These are phyloP conservation scores for Xylocampa areola DNA, from an alignment of 2,888 invertebrate genomes.

Conservation along the genomic window DNA sequence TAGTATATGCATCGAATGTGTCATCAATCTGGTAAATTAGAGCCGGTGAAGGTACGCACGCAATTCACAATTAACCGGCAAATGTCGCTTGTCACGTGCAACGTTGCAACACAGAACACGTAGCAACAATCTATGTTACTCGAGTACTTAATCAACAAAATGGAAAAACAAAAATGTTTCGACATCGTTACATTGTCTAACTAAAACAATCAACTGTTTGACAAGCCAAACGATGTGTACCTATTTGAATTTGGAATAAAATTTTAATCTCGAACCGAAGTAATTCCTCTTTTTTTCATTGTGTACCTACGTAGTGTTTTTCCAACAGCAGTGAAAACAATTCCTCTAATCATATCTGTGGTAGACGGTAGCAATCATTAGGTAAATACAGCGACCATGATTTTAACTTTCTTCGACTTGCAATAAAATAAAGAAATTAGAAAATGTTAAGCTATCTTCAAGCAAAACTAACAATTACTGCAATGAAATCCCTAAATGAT, in stretches of 20 bases:
- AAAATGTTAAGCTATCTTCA: no score
- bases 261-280: conserved; percentile 1
- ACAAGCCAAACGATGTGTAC: neutral
- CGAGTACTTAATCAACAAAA: conserved; percentile 37
- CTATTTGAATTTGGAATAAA: conserved; percentile 10
- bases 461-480: no score
- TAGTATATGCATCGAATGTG: no score
- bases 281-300: no score
- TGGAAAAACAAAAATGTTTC: conserved; percentile 16
- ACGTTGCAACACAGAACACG: conserved; percentile 40
- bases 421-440: no score
- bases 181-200: conserved; percentile 12
- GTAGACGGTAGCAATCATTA: conserved; percentile 10
- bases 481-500: no score
- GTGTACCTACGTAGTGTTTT: neutral
- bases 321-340: neutral
- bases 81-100: conserved; percentile 34
- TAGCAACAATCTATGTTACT: conserved; percentile 23
- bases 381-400: no score
- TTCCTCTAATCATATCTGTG: conserved; percentile 1
- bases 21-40: conserved; percentile 30
- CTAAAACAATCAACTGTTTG: conserved; percentile 29
- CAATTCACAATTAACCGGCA: conserved; percentile 28
- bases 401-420: no score
- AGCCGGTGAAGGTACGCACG: conserved; percentile 15